Evolutionary conservation across 1,140 invertebrate genomes (phyloP).

Genomic region (Lineus longissimus): DNA sequence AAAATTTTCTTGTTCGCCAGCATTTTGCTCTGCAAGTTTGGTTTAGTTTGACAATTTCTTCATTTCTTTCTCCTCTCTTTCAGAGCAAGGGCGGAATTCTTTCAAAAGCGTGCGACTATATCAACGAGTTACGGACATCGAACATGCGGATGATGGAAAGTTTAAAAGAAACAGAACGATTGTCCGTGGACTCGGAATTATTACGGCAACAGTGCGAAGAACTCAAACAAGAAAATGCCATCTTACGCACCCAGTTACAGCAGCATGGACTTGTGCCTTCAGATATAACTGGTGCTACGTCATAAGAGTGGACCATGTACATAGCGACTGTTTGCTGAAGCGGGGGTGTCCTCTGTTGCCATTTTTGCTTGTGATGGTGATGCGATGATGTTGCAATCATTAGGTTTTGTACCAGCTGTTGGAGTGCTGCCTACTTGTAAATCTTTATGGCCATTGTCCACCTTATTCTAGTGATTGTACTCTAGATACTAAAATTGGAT

Average conservation of each 20-base stretch:
- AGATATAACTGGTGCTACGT: conserved; percentile 27
- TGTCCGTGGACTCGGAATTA: conserved; percentile 60
- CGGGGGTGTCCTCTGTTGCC: too few relatives aligned
- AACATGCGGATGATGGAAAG: conserved; percentile 67
- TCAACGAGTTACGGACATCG: conserved; percentile 74
- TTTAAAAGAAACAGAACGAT: conserved; percentile 62
- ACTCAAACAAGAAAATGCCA: conserved; percentile 62
- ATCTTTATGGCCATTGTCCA: too few relatives aligned
- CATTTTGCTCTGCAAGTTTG: too few relatives aligned
- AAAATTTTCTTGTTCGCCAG: too few relatives aligned
- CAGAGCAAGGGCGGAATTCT: conserved; percentile 93
- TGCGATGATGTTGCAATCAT: too few relatives aligned
- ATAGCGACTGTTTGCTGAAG: too few relatives aligned
- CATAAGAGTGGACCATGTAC: conserved; percentile 43
- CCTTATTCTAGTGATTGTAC: too few relatives aligned
- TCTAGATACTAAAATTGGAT: too few relatives aligned
- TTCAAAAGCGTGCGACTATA: conserved; percentile 94
- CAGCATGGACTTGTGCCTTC: conserved; percentile 50
- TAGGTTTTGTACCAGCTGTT: too few relatives aligned
- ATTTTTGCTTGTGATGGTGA: too few relatives aligned
- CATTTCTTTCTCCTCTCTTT: conserved; percentile 22
- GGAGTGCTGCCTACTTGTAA: too few relatives aligned
- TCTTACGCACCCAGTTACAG: conserved; percentile 58
- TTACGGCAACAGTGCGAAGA: conserved; percentile 61
- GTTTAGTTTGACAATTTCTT: too few relatives aligned